phyloP scores from a whole-genome alignment of 2,113 vertebrate genomes.

The Neomonachus schauinslandi region DNA sequence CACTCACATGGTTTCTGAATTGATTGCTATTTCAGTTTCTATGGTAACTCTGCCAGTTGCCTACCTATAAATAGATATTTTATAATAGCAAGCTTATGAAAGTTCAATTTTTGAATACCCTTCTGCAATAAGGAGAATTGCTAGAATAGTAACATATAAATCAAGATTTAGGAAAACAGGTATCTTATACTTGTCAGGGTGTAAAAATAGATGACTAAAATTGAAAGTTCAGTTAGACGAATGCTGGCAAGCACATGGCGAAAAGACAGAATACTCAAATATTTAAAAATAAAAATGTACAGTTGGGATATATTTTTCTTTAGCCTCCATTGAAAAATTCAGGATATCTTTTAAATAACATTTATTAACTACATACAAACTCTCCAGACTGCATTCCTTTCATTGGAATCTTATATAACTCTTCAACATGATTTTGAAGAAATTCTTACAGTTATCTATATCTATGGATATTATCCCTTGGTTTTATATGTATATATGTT shows the following conservation, averaged over 20 bases:
- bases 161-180: constrained; percentile 54
- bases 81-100: constrained; percentile 72
- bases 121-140: constrained; percentile 46
- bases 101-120: constrained; percentile 75
- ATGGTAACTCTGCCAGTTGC: constrained; percentile 81
- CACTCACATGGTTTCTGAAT: constrained; percentile 63
- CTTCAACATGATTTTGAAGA: neutral
- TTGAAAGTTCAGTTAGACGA: neutral
- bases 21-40: constrained; percentile 78
- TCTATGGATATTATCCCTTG: neutral
- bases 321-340: constrained; percentile 17
- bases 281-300: neutral
- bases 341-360: constrained; percentile 15
- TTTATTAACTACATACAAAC: neutral
- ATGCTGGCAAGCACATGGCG: neutral
- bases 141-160: constrained; percentile 61
- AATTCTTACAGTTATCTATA: neutral
- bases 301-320: constrained; percentile 21
- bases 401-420: neutral
- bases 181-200: constrained; percentile 37
- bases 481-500: neutral
- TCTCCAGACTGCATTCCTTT: neutral
- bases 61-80: constrained; percentile 80
- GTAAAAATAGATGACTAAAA: constrained; percentile 49
- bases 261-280: neutral